A percentile compares a stretch with the other conserved stretches of the same genome.
Conservation (phyloP, 2,113 vertebrate genomes). For the Pelusios castaneus region DNA sequence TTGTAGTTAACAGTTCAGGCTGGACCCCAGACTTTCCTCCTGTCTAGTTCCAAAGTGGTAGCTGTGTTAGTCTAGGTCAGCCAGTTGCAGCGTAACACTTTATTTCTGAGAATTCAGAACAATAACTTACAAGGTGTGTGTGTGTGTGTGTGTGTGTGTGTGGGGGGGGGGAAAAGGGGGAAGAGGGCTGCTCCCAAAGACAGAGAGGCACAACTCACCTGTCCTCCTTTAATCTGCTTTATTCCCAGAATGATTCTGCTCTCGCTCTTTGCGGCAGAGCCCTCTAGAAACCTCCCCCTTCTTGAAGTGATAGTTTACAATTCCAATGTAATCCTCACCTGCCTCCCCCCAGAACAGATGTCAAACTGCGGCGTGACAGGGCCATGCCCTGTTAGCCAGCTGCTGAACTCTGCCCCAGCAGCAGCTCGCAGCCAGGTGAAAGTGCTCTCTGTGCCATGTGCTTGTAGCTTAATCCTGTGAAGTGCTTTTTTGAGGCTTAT, state of each 20-base stretch:
- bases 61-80: too few relatives aligned
- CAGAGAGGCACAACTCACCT: not conserved
- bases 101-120: too few relatives aligned
- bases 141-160: too few relatives aligned
- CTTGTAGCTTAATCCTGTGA: not conserved
- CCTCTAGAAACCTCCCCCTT: not conserved
- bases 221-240: too few relatives aligned
- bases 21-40: not conserved
- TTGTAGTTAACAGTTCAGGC: not conserved
- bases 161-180: too few relatives aligned
- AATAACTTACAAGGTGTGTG: too few relatives aligned
- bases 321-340: not conserved
- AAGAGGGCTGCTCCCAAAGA: not conserved
- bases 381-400: not conserved
- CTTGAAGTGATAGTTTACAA: not conserved
- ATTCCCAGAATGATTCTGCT: not conserved
- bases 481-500: not conserved
- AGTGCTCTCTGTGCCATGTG: not conserved
- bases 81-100: too few relatives aligned
- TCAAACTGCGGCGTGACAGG: not conserved
- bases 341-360: not conserved
- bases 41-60: too few relatives aligned
- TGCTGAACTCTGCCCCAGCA: not conserved
- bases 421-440: not conserved
- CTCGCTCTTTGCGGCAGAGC: not conserved